Base-by-base conservation (phyloP, 2,888 invertebrate species). In the Stegophylla sp. region DNA sequence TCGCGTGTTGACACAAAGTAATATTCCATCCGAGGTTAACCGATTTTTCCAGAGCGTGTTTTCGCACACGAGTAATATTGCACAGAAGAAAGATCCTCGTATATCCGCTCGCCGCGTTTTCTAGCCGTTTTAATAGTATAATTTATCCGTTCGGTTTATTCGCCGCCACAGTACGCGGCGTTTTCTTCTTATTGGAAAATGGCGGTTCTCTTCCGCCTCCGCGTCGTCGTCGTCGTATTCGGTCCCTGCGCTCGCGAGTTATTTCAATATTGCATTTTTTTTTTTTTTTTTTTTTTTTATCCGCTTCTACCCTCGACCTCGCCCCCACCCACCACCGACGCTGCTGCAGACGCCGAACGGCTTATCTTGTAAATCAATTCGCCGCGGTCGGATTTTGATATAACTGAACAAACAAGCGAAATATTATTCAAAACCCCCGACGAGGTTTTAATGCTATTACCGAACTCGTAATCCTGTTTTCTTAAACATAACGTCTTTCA, bases 291-390 rank as follows among this genome's bases (percentile, higher is more conserved):
- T n/a, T n/a, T n/a, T n/a, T n/a, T n/a, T n/a, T n/a, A n/a, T n/a
- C n/a, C n/a, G n/a, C 0, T 26, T 48, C 53, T 20, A 9, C 4
- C 15, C 20, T 20, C 3, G 1, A 1, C 3, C 0, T 2, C n/a
- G n/a, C n/a, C n/a, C n/a, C n/a, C n/a, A n/a, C n/a, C n/a, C n/a
- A n/a, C n/a, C n/a, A n/a, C n/a, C n/a, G n/a, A n/a, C n/a, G n/a
- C n/a, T n/a, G n/a, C 34, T 7, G 34, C 28, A 9, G 34, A 28
- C 34, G 61, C 45, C 7, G 15, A 10, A 51, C 48, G 63, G 63
- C 45, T 74, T 63, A 63, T 74, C 48, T 63, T 63, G 48, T 74
- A 63, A 74, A 74, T 74, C 45, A 74, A 74, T 74, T 63, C 73
- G 10, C 45, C 61, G 48, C 15, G 48, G 34, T 74, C 23, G 63